Evolutionary conservation across 2,888 invertebrate genomes (phyloP).

Genomic region (Agriopis leucophaearia): DNA sequence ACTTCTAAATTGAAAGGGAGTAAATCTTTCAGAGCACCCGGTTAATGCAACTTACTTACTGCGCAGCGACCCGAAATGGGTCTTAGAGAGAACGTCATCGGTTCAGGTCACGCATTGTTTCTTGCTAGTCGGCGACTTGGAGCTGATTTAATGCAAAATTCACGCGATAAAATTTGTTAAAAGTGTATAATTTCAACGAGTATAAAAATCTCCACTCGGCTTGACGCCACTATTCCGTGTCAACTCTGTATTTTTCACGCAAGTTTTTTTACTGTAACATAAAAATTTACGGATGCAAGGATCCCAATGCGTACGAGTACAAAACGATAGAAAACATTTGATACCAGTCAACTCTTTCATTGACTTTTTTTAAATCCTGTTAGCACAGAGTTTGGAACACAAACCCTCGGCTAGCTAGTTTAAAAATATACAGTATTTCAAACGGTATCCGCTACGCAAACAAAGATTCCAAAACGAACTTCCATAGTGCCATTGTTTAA

Average conservation of each 20-base stretch:
- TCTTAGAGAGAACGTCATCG: no score
- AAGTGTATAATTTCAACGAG: no score
- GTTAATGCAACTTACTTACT: no score
- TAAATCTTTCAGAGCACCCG: no score
- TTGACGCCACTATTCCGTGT: no score
- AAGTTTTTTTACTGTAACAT: constrained; percentile 31
- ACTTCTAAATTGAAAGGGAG: no score
- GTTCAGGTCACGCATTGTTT: no score
- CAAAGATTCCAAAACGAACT: constrained; percentile 77
- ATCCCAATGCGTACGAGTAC: constrained; percentile 13
- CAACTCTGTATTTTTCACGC: constrained; percentile 44
- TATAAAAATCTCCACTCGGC: no score
- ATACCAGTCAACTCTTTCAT: constrained; percentile 23
- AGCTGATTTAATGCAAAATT: no score
- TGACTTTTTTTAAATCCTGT: constrained; percentile 27
- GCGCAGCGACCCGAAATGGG: no score
- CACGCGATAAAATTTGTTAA: no score
- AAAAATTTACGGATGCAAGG: constrained; percentile 24
- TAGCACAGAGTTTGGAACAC: constrained; percentile 29
- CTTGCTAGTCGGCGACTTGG: no score
- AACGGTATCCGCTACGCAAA: constrained; percentile 52
- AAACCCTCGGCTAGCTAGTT: constrained; percentile 52
- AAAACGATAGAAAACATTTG: constrained; percentile 30
- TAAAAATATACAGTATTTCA: constrained; percentile 44
- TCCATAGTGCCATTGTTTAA: constrained; percentile 66